phyloP scores from a whole-genome alignment of 2,888 invertebrate species.

The Thecocarcelia acutangulata region DNA sequence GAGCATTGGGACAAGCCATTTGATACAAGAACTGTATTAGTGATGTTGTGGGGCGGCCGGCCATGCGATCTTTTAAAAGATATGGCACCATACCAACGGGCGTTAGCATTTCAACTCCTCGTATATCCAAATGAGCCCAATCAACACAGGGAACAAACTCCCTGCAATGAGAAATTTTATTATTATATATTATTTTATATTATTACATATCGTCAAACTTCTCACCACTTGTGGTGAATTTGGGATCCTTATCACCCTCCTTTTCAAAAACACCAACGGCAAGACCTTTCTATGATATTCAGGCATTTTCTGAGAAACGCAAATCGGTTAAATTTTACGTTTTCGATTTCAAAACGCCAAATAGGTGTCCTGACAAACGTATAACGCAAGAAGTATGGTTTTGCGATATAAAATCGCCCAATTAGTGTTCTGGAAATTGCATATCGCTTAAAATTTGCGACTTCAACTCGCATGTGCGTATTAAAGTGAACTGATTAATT shows the following conservation, averaged over 20 bases:
- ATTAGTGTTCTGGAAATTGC: too few relatives aligned
- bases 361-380: too few relatives aligned
- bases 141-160: slow-evolving; percentile 85
- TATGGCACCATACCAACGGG: slow-evolving; percentile 84
- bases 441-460: too few relatives aligned
- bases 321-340: too few relatives aligned
- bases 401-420: too few relatives aligned
- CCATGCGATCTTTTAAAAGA: slow-evolving; percentile 84
- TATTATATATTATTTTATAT: too few relatives aligned
- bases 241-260: slow-evolving; percentile 80
- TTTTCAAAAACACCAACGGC: slow-evolving; percentile 83
- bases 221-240: slow-evolving; percentile 82
- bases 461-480: too few relatives aligned
- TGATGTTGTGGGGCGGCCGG: slow-evolving; percentile 85
- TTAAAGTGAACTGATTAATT: too few relatives aligned
- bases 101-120: slow-evolving; percentile 86
- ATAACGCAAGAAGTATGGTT: too few relatives aligned
- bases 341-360: too few relatives aligned
- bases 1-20: slow-evolving; percentile 79
- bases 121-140: slow-evolving; percentile 89
- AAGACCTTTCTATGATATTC: slow-evolving; percentile 83
- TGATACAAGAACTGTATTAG: slow-evolving; percentile 82
- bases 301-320: too few relatives aligned
- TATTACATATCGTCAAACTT: slow-evolving; percentile 83
- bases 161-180: too few relatives aligned